Percentiles rank a stretch among this genome's conserved stretches.
These are phyloP conservation scores for Yasuhikotakia modesta DNA, from an alignment of 2,797 vertebrate species.

Conservation along the genomic window DNA sequence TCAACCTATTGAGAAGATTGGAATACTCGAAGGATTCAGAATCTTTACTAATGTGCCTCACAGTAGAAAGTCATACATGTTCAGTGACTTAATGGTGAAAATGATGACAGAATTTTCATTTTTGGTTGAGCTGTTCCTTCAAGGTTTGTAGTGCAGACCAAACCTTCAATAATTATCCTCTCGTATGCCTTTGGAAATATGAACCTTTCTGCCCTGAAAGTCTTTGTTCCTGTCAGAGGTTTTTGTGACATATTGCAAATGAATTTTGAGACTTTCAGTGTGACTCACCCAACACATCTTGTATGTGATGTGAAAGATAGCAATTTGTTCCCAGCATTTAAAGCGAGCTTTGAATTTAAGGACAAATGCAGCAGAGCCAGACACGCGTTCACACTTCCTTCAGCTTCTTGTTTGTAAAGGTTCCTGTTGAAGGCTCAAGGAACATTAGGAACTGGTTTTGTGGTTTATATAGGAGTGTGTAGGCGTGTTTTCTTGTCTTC, in stretches of 20 bases:
- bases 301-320: slow-evolving; percentile 11
- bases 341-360: slow-evolving; percentile 2
- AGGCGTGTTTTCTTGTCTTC: slow-evolving; percentile 20
- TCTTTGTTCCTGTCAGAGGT: not conserved
- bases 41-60: too few species aligned
- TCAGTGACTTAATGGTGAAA: too few species aligned
- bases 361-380: not conserved
- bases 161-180: slow-evolving; percentile 1
- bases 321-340: slow-evolving; percentile 18
- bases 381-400: not conserved
- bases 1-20: too few species aligned
- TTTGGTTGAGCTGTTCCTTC: too few species aligned
- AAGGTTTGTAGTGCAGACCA: not conserved
- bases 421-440: not conserved
- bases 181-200: not conserved
- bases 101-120: too few species aligned
- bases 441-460: not conserved
- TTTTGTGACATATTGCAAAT: slow-evolving; percentile 29
- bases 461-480: slow-evolving; percentile 22
- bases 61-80: too few species aligned
- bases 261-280: slow-evolving; percentile 12
- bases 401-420: not conserved
- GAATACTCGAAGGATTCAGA: too few species aligned
- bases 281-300: slow-evolving; percentile 18
- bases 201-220: not conserved